phyloP scores from a whole-genome alignment of 92 coral and sea anemone genomes.

The Paragorgia papillata region DNA sequence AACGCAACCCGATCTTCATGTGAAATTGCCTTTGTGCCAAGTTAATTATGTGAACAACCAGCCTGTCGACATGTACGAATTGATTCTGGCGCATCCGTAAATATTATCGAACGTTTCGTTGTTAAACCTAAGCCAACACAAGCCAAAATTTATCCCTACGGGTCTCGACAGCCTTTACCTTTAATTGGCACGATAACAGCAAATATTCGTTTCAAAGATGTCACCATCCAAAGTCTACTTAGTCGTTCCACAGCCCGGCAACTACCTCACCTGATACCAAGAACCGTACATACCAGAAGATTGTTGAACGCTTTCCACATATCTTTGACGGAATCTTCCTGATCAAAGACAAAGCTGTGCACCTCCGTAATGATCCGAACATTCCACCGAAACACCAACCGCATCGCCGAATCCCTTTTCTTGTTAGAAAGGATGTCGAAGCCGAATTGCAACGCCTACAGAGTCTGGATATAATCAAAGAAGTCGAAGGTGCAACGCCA shows the following conservation, averaged over 20 bases:
- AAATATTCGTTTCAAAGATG: background rate
- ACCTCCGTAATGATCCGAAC: slow-evolving; percentile 59
- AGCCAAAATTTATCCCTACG: slow-evolving; percentile 50
- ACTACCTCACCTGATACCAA: slow-evolving; percentile 14
- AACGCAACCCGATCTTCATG: background rate
- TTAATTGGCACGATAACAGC: slow-evolving; percentile 8
- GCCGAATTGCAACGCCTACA: slow-evolving; percentile 56
- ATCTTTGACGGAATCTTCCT: slow-evolving; percentile 66
- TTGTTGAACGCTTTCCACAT: slow-evolving; percentile 20
- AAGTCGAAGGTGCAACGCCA: slow-evolving; percentile 64
- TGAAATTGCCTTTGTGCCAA: too few species aligned
- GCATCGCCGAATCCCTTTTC: slow-evolving; percentile 41
- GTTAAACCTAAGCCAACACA: slow-evolving; percentile 29
- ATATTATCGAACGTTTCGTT: slow-evolving; percentile 40
- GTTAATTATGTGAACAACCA: slow-evolving; percentile 44
- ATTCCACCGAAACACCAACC: slow-evolving; percentile 41
- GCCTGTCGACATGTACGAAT: slow-evolving; percentile 36
- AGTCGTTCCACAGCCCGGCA: slow-evolving; percentile 10
- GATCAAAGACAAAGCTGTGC: slow-evolving; percentile 57
- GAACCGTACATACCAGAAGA: slow-evolving; percentile 23
- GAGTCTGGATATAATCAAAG: slow-evolving; percentile 62
- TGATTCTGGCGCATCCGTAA: slow-evolving; percentile 60
- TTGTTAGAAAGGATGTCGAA: slow-evolving; percentile 51
- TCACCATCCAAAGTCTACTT: background rate
- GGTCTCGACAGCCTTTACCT: slow-evolving; percentile 2